Evolutionary conservation across 2,113 vertebrate genomes (phyloP).

Genomic region (Danionella cerebrum): DNA sequence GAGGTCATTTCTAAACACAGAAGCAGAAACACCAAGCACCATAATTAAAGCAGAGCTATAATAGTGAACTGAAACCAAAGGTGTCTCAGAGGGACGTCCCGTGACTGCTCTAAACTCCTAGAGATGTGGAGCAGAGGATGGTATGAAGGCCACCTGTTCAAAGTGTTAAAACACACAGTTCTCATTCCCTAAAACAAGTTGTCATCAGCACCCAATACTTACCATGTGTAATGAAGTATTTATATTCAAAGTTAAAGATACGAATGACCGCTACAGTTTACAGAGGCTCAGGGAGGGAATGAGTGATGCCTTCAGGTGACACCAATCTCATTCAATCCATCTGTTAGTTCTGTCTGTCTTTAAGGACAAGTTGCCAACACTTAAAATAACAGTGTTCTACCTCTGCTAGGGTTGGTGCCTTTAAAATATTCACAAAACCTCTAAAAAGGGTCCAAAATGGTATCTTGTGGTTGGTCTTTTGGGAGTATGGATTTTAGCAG

Average conservation of each 20-base stretch:
- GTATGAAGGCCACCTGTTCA: conserved; percentile 29
- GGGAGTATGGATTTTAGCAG: too few relatives aligned
- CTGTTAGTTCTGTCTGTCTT: not conserved
- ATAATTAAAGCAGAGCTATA: conserved; percentile 23
- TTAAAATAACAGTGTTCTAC: not conserved
- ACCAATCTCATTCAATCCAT: not conserved
- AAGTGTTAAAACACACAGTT: conserved; percentile 39
- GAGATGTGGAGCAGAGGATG: not conserved
- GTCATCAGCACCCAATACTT: conserved; percentile 38
- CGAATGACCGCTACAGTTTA: conserved; percentile 44
- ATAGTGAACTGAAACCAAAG: conserved; percentile 9
- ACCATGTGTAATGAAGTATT: conserved; percentile 46
- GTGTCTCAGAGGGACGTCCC: not conserved
- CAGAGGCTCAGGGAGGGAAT: conserved; percentile 42
- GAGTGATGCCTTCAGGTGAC: not conserved
- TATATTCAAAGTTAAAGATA: conserved; percentile 39
- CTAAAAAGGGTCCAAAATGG: too few relatives aligned
- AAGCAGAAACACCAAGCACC: conserved; percentile 16
- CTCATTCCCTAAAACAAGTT: conserved; percentile 50
- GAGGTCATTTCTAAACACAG: conserved; percentile 18
- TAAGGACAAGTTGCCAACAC: not conserved
- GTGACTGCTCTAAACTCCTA: conserved; percentile 1
- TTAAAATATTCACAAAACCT: too few relatives aligned
- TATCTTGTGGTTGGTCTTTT: too few relatives aligned
- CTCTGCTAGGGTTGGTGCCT: too few relatives aligned